Percentiles rank a stretch among this genome's conserved stretches.
These are phyloP conservation scores for Molanna angustata DNA, from an alignment of 2,888 invertebrate species.

Conservation along the genomic window DNA sequence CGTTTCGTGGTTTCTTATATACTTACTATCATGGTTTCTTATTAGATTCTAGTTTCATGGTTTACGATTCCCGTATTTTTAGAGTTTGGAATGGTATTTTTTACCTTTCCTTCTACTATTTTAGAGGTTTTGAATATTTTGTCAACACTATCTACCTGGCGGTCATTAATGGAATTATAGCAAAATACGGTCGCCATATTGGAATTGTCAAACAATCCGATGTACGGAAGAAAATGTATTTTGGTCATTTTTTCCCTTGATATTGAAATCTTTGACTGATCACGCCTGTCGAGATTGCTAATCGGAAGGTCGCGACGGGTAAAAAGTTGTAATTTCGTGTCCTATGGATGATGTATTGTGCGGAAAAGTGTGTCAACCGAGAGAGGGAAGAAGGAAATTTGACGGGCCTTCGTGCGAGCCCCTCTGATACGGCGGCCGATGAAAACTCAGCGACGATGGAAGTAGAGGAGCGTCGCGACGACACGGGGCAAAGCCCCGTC, in stretches of 20 bases:
- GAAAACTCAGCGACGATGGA: conserved; percentile 2
- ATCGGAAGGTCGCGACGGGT: no score
- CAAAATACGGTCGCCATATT: conserved; percentile 51
- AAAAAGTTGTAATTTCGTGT: conserved; percentile 1
- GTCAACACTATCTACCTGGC: conserved; percentile 11
- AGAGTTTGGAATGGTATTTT: no score
- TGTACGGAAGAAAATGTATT: conserved; percentile 54
- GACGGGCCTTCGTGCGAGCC: background rate
- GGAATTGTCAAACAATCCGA: conserved; percentile 56
- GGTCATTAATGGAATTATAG: background rate
- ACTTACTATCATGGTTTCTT: no score
- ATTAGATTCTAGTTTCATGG: no score
- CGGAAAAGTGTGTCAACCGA: conserved; percentile 12
- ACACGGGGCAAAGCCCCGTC: background rate
- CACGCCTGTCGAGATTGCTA: no score
- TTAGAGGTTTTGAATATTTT: no score
- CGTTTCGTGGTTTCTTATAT: no score
- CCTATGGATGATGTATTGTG: conserved; percentile 18
- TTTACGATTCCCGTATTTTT: no score
- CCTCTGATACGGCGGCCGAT: background rate
- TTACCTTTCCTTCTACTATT: no score
- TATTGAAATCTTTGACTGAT: no score
- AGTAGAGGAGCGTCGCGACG: background rate
- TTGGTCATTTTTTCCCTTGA: conserved; percentile 25
- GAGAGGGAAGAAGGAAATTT: conserved; percentile 10